Evolutionary conservation across 2,797 vertebrate genomes (phyloP).

Genomic region (Poeciliopsis paucimaculata): DNA sequence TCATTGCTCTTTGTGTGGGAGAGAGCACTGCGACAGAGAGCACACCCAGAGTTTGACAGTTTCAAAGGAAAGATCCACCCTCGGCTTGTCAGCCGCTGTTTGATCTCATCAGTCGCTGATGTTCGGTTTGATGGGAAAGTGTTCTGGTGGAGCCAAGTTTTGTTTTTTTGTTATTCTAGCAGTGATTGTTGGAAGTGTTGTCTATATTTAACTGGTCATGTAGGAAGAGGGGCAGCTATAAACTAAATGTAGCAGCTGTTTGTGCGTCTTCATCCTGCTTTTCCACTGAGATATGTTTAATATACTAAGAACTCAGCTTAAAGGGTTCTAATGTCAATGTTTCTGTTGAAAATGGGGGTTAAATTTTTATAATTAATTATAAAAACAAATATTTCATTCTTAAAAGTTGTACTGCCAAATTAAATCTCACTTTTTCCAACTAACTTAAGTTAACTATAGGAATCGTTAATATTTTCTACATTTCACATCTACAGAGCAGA

Average conservation of each 20-base stretch:
- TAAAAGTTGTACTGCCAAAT: neutral
- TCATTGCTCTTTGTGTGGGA: slow-evolving; percentile 51
- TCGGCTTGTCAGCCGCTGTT: slow-evolving; percentile 65
- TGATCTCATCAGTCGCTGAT: slow-evolving; percentile 60
- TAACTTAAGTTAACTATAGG: too few species aligned
- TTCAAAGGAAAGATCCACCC: slow-evolving; percentile 69
- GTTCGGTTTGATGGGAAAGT: slow-evolving; percentile 56
- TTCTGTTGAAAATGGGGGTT: neutral
- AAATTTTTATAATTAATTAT: neutral
- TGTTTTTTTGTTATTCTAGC: slow-evolving; percentile 2
- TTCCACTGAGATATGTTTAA: neutral
- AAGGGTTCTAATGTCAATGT: neutral
- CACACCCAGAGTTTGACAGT: slow-evolving; percentile 71
- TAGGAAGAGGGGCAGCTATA: slow-evolving; percentile 41
- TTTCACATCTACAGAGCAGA: neutral
- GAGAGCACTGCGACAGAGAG: slow-evolving; percentile 60
- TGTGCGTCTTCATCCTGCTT: slow-evolving; percentile 9
- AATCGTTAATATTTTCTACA: neutral
- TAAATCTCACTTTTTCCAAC: neutral
- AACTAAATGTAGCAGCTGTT: neutral
- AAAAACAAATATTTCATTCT: neutral
- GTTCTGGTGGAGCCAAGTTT: slow-evolving; percentile 26
- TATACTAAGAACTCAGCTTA: neutral
- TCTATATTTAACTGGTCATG: slow-evolving; percentile 45
- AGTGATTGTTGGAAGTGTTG: slow-evolving; percentile 37